Percentiles rank a stretch among this genome's conserved stretches.
These are phyloP conservation scores for Saturnia pavonia DNA, from an alignment of 2,888 invertebrate genomes.

Conservation along the genomic window DNA sequence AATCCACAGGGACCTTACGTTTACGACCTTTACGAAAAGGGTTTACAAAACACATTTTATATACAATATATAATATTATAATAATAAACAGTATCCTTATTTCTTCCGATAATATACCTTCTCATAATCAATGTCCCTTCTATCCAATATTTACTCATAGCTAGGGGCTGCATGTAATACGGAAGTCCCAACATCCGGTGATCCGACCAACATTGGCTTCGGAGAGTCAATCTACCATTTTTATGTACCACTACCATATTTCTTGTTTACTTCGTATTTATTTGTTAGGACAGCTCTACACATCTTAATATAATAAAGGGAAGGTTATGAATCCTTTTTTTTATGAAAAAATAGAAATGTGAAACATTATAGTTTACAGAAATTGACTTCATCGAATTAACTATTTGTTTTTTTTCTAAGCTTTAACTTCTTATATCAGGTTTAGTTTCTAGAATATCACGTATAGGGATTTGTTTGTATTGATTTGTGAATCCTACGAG, in stretches of 20 bases:
- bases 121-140: slow-evolving; percentile 13
- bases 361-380: background rate
- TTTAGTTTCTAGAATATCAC: background rate
- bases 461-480: background rate
- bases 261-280: slow-evolving; percentile 60
- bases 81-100: slow-evolving; percentile 9
- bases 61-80: background rate
- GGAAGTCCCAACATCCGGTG: slow-evolving; percentile 43
- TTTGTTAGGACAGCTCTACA: slow-evolving; percentile 41
- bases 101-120: background rate
- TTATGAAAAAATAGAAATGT: background rate
- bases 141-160: slow-evolving; percentile 16
- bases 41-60: background rate
- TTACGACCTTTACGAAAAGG: slow-evolving; percentile 8
- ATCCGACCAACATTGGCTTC: slow-evolving; percentile 49
- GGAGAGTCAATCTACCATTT: slow-evolving; percentile 65
- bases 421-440: too few relatives aligned
- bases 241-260: slow-evolving; percentile 46
- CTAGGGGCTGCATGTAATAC: slow-evolving; percentile 25
- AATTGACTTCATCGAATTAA: background rate
- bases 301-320: slow-evolving; percentile 39
- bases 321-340: background rate
- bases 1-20: background rate
- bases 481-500: background rate
- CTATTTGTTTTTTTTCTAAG: too few relatives aligned